Percentiles rank a stretch among this genome's conserved stretches.
These are phyloP conservation scores for Drosophila paulistorum DNA, from an alignment of 1,140 invertebrate genomes.

Conservation along the genomic window DNA sequence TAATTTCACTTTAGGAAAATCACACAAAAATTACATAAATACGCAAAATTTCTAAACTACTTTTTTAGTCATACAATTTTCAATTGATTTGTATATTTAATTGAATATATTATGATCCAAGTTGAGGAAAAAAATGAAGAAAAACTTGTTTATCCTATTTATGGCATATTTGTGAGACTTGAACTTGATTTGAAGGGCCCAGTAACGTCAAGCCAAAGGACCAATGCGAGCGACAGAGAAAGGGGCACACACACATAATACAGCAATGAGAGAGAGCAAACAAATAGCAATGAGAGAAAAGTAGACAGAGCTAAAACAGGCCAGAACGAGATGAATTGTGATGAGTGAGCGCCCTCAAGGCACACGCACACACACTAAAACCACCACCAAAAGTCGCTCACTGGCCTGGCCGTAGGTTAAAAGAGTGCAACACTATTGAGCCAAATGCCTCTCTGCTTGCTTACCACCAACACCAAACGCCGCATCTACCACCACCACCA, in stretches of 20 bases:
- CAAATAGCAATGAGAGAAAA: background rate
- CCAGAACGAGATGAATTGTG: conserved; percentile 48
- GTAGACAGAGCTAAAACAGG: background rate
- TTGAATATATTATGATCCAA: too few species aligned
- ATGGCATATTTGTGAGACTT: conserved; percentile 15
- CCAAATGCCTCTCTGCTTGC: background rate
- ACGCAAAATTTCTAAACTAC: too few species aligned
- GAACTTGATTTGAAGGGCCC: conserved; percentile 20
- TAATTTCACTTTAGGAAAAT: too few species aligned
- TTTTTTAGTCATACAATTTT: too few species aligned
- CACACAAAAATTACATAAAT: too few species aligned
- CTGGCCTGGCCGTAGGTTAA: background rate
- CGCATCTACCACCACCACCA: conserved; percentile 25
- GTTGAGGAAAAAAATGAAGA: background rate
- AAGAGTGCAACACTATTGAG: conserved; percentile 42
- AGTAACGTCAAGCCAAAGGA: background rate
- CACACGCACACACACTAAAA: conserved; percentile 28
- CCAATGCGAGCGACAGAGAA: background rate
- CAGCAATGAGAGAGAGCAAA: background rate
- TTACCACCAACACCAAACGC: conserved; percentile 23
- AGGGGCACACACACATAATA: background rate
- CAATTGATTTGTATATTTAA: too few species aligned
- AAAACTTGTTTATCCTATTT: conserved; percentile 3
- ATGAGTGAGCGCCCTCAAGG: conserved; percentile 25
- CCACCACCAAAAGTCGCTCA: conserved; percentile 4